These are phyloP conservation scores for Gambusia holbrooki DNA, from an alignment of 2,113 vertebrate genomes.

Conservation along the genomic window DNA sequence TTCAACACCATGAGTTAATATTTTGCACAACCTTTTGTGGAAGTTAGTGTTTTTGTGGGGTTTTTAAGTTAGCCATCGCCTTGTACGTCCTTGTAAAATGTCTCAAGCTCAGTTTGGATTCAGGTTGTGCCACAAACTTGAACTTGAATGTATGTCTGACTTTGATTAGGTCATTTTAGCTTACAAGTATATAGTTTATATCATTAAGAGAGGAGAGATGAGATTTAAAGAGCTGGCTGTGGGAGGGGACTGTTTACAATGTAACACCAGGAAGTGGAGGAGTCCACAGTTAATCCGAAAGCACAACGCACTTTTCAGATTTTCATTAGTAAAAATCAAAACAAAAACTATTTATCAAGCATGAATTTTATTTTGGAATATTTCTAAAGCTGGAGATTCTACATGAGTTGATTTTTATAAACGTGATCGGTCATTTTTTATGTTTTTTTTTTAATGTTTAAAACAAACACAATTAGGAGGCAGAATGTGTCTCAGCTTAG, in stretches of 20 bases:
- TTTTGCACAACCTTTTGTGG: too few species aligned
- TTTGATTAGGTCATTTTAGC: neutral
- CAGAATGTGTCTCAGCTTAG: neutral
- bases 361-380: neutral
- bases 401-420: too few species aligned
- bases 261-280: too few species aligned
- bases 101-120: neutral
- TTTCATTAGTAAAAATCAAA: neutral
- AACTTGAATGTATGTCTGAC: neutral
- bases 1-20: too few species aligned
- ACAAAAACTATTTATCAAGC: neutral
- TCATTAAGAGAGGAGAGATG: too few species aligned
- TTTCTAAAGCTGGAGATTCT: neutral
- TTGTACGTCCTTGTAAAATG: neutral
- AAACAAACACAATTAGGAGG: neutral
- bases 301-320: neutral
- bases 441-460: too few species aligned
- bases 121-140: neutral
- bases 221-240: too few species aligned
- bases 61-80: neutral
- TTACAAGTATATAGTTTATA: neutral
- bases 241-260: too few species aligned
- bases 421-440: too few species aligned
- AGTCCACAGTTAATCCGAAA: neutral
- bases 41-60: too few species aligned